Conservation (phyloP, 2,888 invertebrate species). For the Eristalinus sepulchralis region DNA sequence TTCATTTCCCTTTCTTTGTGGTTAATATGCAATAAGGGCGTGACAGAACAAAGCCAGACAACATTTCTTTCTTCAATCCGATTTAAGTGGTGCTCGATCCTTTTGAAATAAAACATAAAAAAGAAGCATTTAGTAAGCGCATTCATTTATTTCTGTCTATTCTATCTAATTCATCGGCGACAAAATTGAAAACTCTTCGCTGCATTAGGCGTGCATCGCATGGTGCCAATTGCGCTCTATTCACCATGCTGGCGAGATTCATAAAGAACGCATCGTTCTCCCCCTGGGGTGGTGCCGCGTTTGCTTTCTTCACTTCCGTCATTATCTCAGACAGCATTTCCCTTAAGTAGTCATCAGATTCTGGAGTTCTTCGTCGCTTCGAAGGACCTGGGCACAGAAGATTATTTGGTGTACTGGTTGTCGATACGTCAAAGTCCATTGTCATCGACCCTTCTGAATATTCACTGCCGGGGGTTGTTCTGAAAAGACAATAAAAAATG, state of each 20-base stretch:
- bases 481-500: neutral
- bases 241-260: constrained; percentile 9
- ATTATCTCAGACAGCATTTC: constrained; percentile 2
- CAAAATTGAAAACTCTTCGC: constrained; percentile 26
- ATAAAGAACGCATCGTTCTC: constrained; percentile 24
- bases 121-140: neutral
- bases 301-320: neutral
- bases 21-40: too few relatives aligned
- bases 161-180: constrained; percentile 30
- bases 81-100: too few relatives aligned
- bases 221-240: constrained; percentile 18
- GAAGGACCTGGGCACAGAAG: neutral
- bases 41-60: too few relatives aligned
- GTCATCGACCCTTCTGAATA: neutral
- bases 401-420: neutral
- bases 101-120: neutral
- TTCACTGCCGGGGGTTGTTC: too few relatives aligned
- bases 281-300: neutral
- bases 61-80: too few relatives aligned
- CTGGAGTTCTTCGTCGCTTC: neutral
- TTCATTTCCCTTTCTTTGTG: too few relatives aligned
- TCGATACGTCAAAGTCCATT: constrained; percentile 1
- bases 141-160: constrained; percentile 19
- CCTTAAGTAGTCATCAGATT: constrained; percentile 13
- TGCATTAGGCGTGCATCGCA: constrained; percentile 27